phyloP scores from a whole-genome alignment of 2,888 invertebrate species.

The Myopa tessellatipennis region DNA sequence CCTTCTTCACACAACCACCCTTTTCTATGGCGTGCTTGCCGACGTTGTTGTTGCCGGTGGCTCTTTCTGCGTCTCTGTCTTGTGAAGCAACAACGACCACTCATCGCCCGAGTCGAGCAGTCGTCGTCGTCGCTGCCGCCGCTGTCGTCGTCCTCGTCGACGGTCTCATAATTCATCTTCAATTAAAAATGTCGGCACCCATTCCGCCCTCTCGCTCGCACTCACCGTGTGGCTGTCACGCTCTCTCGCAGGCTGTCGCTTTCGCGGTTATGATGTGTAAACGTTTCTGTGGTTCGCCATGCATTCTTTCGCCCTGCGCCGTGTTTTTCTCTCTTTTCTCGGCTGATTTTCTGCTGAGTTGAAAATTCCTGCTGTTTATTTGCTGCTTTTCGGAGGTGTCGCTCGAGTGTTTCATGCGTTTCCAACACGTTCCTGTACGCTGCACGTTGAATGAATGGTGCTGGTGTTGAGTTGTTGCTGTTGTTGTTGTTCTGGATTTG shows the following conservation, averaged over 20 bases:
- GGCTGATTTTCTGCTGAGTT: slow-evolving; percentile 31
- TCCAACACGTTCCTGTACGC: slow-evolving; percentile 61
- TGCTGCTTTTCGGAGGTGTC: slow-evolving; percentile 12
- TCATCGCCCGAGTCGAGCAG: slow-evolving; percentile 30
- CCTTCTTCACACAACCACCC: slow-evolving; percentile 16
- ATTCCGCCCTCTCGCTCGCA: slow-evolving; percentile 44
- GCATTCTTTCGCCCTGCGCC: slow-evolving; percentile 51
- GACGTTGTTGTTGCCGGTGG: slow-evolving; percentile 27
- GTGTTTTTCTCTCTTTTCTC: slow-evolving; percentile 35
- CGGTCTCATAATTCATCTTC: slow-evolving; percentile 60
- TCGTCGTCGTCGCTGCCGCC: slow-evolving; percentile 40
- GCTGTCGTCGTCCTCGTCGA: slow-evolving; percentile 48
- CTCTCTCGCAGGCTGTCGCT: slow-evolving; percentile 12
- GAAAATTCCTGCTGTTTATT: slow-evolving; percentile 39
- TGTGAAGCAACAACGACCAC: slow-evolving; percentile 26
- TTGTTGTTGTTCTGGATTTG: not conserved
- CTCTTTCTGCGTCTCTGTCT: slow-evolving; percentile 25
- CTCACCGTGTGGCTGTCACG: slow-evolving; percentile 8
- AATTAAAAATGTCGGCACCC: slow-evolving; percentile 67
- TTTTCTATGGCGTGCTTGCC: slow-evolving; percentile 8
- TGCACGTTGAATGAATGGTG: not conserved
- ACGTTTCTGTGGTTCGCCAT: slow-evolving; percentile 65
- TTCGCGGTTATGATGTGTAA: slow-evolving; percentile 64
- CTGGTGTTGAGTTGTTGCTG: slow-evolving; percentile 5
- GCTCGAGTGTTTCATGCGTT: slow-evolving; percentile 54